Conservation (phyloP, 2,888 invertebrate species). For the Tanytarsus gracilentus region DNA sequence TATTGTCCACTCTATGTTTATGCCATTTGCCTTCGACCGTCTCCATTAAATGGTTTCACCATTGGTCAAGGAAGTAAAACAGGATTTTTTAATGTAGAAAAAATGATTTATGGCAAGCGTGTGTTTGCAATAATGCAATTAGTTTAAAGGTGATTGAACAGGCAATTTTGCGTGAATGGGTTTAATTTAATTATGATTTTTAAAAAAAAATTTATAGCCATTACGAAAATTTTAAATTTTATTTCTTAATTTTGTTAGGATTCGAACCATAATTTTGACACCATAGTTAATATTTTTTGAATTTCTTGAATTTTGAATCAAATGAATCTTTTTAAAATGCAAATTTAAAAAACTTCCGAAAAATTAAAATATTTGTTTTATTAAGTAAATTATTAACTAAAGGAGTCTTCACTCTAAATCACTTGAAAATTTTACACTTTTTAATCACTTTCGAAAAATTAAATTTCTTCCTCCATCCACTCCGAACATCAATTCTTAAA, state of each 20-base stretch:
- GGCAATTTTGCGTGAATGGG: slow-evolving; percentile 12
- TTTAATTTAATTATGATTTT: neutral
- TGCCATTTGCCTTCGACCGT: slow-evolving; percentile 6
- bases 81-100: neutral
- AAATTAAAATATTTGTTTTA: too few relatives aligned
- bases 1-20: neutral
- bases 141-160: slow-evolving; percentile 14
- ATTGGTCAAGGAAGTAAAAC: slow-evolving; percentile 19
- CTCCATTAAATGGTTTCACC: slow-evolving; percentile 15
- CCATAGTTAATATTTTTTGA: too few relatives aligned
- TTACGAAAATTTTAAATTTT: too few relatives aligned
- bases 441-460: neutral
- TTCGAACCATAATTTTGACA: too few relatives aligned
- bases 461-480: neutral
- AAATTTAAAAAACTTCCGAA: too few relatives aligned
- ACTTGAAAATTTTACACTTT: slow-evolving; percentile 5
- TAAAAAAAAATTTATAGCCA: too few relatives aligned
- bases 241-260: slow-evolving; percentile 1
- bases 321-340: too few relatives aligned
- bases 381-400: too few relatives aligned
- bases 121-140: slow-evolving; percentile 22
- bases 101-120: slow-evolving; percentile 19
- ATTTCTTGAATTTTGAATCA: too few relatives aligned
- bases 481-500: neutral
- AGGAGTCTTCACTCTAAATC: too few relatives aligned